phyloP scores from a whole-genome alignment of 2,113 vertebrate species.

The Gavialis gangeticus region DNA sequence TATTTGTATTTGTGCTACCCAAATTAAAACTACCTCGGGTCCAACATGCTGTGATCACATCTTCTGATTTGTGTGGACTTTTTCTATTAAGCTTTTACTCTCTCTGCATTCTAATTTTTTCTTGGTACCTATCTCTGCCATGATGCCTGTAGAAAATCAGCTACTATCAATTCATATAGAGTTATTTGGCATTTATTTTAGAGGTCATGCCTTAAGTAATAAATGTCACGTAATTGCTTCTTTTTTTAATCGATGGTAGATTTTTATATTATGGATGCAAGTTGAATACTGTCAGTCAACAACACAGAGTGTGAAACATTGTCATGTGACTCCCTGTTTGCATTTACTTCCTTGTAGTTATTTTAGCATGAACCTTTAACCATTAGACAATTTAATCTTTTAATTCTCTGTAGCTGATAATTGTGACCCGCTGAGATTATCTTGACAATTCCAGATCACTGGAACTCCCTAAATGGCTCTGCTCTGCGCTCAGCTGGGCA shows the following conservation, averaged over 20 bases:
- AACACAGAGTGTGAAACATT: not conserved
- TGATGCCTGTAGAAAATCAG: not conserved
- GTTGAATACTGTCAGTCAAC: not conserved
- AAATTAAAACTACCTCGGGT: too few relatives aligned
- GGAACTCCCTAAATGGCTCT: not conserved
- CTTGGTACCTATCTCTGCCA: not conserved
- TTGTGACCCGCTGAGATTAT: not conserved
- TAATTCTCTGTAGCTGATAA: not conserved
- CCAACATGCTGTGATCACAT: not conserved
- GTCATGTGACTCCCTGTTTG: not conserved
- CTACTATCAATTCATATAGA: not conserved
- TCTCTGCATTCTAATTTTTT: not conserved
- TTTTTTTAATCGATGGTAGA: not conserved
- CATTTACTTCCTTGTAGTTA: not conserved
- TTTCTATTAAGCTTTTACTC: not conserved
- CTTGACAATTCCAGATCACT: not conserved
- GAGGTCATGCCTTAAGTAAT: not conserved
- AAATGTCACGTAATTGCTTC: not conserved
- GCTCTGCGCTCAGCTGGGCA: not conserved
- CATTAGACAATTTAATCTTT: not conserved
- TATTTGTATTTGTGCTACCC: too few relatives aligned
- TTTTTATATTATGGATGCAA: not conserved
- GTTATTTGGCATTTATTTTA: accelerated
- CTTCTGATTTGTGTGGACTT: not conserved
- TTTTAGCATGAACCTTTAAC: not conserved